Evolutionary conservation across 2,888 invertebrate species (phyloP), one percentile per base, ranked within the genome.

Genomic region (Tricholauxania praeusta): DNA sequence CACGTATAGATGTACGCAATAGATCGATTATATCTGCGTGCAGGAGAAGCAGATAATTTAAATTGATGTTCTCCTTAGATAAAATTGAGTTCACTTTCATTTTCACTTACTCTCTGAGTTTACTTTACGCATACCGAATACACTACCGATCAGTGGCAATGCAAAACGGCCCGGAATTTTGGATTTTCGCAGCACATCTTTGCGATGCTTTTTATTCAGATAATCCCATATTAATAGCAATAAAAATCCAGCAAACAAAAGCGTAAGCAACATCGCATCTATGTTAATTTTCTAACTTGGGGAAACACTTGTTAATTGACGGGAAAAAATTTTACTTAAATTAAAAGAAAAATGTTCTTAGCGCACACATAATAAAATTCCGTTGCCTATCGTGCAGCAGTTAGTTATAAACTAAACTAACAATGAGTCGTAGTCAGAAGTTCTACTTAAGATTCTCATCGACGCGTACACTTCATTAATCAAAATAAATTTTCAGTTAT

Each of bases 181-280:
- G 0, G 77, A 73, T 49, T 71, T 73, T n/a, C 28, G 8, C 32
- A 77, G 52, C 3, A 77, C 57, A n/a, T 73, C 74, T 39, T 75
- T 72, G 15, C 75, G 75, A 69, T 77, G 75, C 39, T 73, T 73
- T 62, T 72, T 77, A 66, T 77, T 65, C 15, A 75, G 62, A 64
- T 74, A 77, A 63, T 77, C 77, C 74, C 77, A 77, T 48, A 74
- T 39, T 8, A 77, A 7, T 5, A 77, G 47, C 49, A 76, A 48
- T 12, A 76, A 28, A 52, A 76, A 52, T 7, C 49, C 19, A n/a
- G 71, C 72, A 19, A 73, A 49, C 39, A 75, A 52, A 49, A 77
- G 59, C 39, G 75, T 70, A 12, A 65, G 48, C 63, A 72, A 73
- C 76, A 76, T 76, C 7, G 14, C 8, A 15, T 15, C 28, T 28